Evolutionary conservation across 2,113 vertebrate species (phyloP), one percentile per base, ranked within the genome.

Genomic region (Jacana jacana): DNA sequence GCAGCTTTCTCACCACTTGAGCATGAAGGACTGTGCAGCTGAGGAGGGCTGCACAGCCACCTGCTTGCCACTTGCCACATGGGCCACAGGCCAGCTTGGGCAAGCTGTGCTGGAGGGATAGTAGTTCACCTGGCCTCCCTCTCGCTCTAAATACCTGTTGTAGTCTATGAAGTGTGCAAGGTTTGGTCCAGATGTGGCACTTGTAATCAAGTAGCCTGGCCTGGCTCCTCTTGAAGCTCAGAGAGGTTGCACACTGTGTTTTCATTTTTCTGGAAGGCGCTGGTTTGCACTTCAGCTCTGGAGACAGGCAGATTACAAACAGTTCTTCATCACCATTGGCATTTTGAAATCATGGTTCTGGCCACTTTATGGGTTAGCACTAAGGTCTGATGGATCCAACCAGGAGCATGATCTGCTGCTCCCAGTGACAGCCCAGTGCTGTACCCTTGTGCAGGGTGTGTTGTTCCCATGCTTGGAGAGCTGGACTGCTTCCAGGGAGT

Each of bases 401-500:
- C 33, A 51, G 37, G 27, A 65, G 40, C 17, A 11, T 3, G 16
- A 10, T 73, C 60, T 87, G 48, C 81, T 61, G 61, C 49, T 78
- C 25, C 65, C 35, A 40, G 24, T 82, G 72, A 81, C 40, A 22
- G 35, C 61, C n/a, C 2, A 1, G 35, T 86, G 60, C 65, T 3
- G 2, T 49, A 65, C 19, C 86, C 61, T 86, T 76, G 64, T 3
- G 3, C 28, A 42, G 55, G 16, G 19, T 49, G 44, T 49, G 55
- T 86, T 94, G 57, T 91, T 93, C 58, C 40, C 52, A 57, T 88
- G 81, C 86, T 72, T 83, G 76, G 84, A 77, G 81, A 83, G 81
- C 68, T 95, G 93, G 82, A 82, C n/a, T 69, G 73, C 58, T 93
- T 93, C 91, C 91, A 92, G 60, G 63, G 79, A 79, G 49, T 88